phyloP scores from a whole-genome alignment of 2,888 invertebrate species.

The Phengaris arion region DNA sequence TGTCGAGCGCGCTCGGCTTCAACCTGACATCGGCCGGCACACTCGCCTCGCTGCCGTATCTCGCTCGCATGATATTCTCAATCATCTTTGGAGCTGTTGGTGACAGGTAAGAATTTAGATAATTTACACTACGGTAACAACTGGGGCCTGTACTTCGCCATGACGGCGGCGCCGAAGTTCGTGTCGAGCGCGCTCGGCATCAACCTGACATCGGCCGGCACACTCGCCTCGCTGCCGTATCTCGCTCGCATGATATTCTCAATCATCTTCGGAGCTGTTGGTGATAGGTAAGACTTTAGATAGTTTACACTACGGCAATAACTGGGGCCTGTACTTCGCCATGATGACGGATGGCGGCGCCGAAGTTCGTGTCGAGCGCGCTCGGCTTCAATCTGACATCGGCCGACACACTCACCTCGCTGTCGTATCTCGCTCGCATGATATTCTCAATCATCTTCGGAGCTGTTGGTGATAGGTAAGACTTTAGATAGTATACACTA shows the following conservation, averaged over 20 bases:
- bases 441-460: conserved; percentile 86
- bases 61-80: conserved; percentile 84
- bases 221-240: conserved; percentile 84
- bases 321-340: conserved; percentile 81
- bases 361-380: conserved; percentile 85
- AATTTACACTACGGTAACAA: conserved; percentile 84
- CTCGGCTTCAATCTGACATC: conserved; percentile 85
- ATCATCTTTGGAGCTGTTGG: conserved; percentile 85
- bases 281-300: conserved; percentile 71
- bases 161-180: conserved; percentile 88
- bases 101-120: conserved; percentile 66
- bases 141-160: conserved; percentile 87
- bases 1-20: conserved; percentile 86
- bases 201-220: conserved; percentile 84
- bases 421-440: conserved; percentile 86
- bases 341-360: conserved; percentile 88
- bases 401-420: conserved; percentile 83
- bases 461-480: conserved; percentile 81
- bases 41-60: conserved; percentile 84
- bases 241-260: conserved; percentile 85
- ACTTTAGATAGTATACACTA: background rate
- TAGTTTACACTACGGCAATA: background rate
- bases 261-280: conserved; percentile 84
- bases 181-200: conserved; percentile 86
- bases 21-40: conserved; percentile 85